These are phyloP conservation scores for Aromia moschata DNA, from an alignment of 2,888 invertebrate species.

Conservation along the genomic window DNA sequence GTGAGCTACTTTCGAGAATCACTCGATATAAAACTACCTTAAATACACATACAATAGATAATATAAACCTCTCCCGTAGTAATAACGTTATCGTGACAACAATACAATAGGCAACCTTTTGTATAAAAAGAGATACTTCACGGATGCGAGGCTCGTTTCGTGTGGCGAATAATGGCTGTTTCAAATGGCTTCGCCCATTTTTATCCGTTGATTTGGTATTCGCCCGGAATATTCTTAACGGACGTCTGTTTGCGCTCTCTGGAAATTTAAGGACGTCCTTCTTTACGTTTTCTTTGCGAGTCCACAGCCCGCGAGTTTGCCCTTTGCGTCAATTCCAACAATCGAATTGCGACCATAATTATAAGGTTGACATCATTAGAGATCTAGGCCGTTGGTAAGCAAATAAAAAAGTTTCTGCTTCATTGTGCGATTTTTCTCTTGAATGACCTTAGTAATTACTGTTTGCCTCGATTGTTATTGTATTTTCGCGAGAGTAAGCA, in stretches of 20 bases:
- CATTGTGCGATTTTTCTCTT: conserved; percentile 1
- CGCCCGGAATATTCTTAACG: not conserved
- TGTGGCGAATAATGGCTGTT: not conserved
- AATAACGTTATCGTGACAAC: not conserved
- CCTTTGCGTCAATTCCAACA: not conserved
- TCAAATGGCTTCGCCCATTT: not conserved
- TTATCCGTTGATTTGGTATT: not conserved
- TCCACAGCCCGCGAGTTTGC: not conserved
- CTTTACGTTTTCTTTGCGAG: conserved; percentile 1
- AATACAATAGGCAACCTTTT: not conserved
- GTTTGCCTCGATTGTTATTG: conserved; percentile 1
- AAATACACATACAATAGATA: no score
- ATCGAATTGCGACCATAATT: not conserved
- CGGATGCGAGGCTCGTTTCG: not conserved
- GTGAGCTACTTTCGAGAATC: no score
- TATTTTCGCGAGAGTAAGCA: no score
- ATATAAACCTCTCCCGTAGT: not conserved
- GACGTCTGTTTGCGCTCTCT: conserved; percentile 4
- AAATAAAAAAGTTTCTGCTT: not conserved
- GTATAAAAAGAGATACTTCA: not conserved
- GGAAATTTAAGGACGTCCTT: not conserved
- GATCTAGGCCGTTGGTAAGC: not conserved
- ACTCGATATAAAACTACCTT: no score
- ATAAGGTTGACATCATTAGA: conserved; percentile 2
- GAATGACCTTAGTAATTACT: not conserved